A percentile compares a stretch with the other conserved stretches of the same genome.
Conservation (phyloP, 92 coral and sea anemone species). For the Muricea muricata region DNA sequence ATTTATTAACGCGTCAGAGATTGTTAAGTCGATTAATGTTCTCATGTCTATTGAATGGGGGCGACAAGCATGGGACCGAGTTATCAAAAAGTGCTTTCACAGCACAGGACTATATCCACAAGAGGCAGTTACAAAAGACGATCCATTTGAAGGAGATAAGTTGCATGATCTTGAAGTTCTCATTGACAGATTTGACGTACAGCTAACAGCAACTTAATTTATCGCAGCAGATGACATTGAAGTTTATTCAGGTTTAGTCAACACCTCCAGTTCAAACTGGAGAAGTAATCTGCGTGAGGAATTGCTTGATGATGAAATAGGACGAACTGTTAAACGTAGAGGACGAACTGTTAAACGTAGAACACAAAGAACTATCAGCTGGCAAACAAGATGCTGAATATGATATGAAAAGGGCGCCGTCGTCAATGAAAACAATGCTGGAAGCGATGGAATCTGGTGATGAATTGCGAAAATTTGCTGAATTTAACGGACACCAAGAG, state of each 20-base stretch:
- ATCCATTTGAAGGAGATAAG: slow-evolving; percentile 69
- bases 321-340: neutral
- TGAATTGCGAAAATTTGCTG: slow-evolving; percentile 55
- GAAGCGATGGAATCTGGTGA: slow-evolving; percentile 55
- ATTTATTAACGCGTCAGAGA: slow-evolving; percentile 41
- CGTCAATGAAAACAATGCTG: slow-evolving; percentile 25
- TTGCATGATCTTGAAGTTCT: slow-evolving; percentile 43
- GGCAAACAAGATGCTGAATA: slow-evolving; percentile 20
- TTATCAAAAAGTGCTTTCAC: slow-evolving; percentile 48
- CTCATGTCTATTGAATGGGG: slow-evolving; percentile 66
- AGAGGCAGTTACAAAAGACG: slow-evolving; percentile 40
- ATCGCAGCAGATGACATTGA: slow-evolving; percentile 45
- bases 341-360: neutral
- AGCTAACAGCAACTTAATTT: slow-evolving; percentile 22
- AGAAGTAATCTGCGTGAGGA: slow-evolving; percentile 37
- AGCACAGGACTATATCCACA: slow-evolving; percentile 54
- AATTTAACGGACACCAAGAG: slow-evolving; percentile 51
- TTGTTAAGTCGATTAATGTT: slow-evolving; percentile 60
- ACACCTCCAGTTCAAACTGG: slow-evolving; percentile 51
- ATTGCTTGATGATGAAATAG: slow-evolving; percentile 36
- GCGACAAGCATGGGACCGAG: slow-evolving; percentile 57
- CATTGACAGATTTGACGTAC: slow-evolving; percentile 34
- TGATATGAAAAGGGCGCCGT: slow-evolving; percentile 37
- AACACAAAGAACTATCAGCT: slow-evolving; percentile 16
- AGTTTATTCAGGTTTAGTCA: slow-evolving; percentile 46